Conservation (phyloP, 2,797 vertebrate species). For the Leptoclinus maculatus region DNA sequence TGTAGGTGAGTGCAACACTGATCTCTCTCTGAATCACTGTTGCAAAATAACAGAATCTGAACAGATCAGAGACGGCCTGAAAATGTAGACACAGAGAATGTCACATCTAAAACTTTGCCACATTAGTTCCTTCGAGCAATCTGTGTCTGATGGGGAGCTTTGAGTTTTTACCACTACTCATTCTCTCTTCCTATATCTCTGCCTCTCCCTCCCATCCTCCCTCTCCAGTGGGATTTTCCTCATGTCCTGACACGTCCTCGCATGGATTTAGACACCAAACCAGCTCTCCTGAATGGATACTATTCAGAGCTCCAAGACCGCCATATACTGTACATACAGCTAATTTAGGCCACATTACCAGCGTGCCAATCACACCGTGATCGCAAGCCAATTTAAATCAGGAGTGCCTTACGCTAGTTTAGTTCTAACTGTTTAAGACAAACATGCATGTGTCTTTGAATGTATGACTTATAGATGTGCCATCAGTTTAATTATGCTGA, state of each 20-base stretch:
- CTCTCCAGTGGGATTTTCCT: slow-evolving; percentile 38
- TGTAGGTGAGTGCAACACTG: slow-evolving; percentile 56
- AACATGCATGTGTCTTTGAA: background rate
- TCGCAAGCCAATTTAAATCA: background rate
- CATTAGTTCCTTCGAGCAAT: background rate
- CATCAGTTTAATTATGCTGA: background rate
- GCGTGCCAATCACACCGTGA: background rate
- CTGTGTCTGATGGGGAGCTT: background rate
- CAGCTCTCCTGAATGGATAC: slow-evolving; percentile 12
- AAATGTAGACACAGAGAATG: slow-evolving; percentile 13
- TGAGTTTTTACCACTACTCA: background rate
- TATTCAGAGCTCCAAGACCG: slow-evolving; percentile 20
- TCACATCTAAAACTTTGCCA: background rate
- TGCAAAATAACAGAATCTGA: slow-evolving; percentile 39
- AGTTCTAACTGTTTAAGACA: background rate
- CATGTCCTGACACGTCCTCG: slow-evolving; percentile 55
- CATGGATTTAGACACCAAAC: slow-evolving; percentile 33
- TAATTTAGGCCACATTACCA: slow-evolving; percentile 17
- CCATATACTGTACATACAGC: slow-evolving; percentile 24
- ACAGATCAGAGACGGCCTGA: slow-evolving; percentile 1
- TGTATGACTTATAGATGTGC: background rate
- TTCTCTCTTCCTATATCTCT: slow-evolving; percentile 4
- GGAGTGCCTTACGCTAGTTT: background rate
- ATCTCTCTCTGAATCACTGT: slow-evolving; percentile 48
- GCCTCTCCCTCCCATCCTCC: background rate